Base-by-base conservation (phyloP, 2,888 invertebrate species). In the Ophion slaviceki region DNA sequence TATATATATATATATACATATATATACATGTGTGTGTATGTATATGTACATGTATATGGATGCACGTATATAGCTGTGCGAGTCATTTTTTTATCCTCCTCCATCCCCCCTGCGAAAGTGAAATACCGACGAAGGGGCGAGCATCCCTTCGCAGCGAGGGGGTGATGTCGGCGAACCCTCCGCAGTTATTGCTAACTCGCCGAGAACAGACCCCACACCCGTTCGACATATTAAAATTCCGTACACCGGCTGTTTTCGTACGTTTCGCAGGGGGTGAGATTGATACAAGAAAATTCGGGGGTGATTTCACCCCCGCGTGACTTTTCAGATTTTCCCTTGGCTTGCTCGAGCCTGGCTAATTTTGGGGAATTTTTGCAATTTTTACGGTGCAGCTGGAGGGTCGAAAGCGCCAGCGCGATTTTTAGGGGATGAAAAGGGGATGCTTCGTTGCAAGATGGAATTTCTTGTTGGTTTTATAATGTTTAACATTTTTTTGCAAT, bases 161-260 rank as follows among this genome's bases (percentile, higher is more conserved):
- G 90, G 88, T 86, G 82, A 84, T 89, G 87, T 88, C 89, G 89
- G 88, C 88, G 79, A 87, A 89, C 88, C 85, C 86, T 64, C 82
- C 86, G 85, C 89, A 91, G 93, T 94, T 94, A 93, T 93, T 93
- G 92, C 93, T 88, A 90, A 90, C 91, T 91, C 90, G 82, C 83
- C 89, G 86, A 89, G 88, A 84, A 80, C 80, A 53, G 59, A 47
- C 81, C 72, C 86, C 72, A 68, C 87, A 87, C 61, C 75, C 89
- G 88, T 90, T 90, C 87, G 90, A 85, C 91, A 93, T 94, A 94
- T 94, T 93, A 94, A 94, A 94, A 94, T 94, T 94, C 94, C 93
- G 91, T 87, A 88, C 91, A 90, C 92, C 92, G 92, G 92, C 92
- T 92, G 92, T 83, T 87, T 89, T 90, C 77, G 14, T 57, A 57